Evolutionary conservation across 2,888 invertebrate species (phyloP), one percentile per base, ranked within the genome.

Genomic region (Stomorhina lunata): DNA sequence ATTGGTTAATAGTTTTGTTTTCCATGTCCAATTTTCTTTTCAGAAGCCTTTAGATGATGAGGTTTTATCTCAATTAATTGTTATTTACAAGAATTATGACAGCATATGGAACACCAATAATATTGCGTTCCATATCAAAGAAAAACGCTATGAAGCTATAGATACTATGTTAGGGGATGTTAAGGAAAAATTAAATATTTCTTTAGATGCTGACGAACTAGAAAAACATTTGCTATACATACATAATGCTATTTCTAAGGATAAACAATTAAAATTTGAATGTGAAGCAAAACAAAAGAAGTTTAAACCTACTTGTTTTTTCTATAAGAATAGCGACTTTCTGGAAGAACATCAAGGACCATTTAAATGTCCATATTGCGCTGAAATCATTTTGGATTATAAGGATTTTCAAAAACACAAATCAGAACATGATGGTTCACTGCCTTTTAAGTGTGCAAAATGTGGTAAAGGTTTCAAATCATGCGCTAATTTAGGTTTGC

Each of bases 281-380:
- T 82, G 84, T 43, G 83, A 86, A 48, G 85, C 84, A n/a, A 86
- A 81, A 10, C 85, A 85, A 55, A 84, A 86, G 75, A 71, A 86
- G 45, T 87, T 86, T 2, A 83, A 86, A 65, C 85, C 88, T 17
- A 81, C 85, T 2, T 88, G 65, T 82, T 61, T 61, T 2, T 85
- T 84, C 53, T 86, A 80, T 57, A 53, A 71, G 9, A 83, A 82
- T 32, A 88, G 89, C 17, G 84, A 86, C 0, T 84, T 89, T 43
- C 86, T 86, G 12, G 84, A 88, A 63, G 83, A 84, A 0, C 86
- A 89, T 71, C 88, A 88, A 63, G 86, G 87, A 1, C 90, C 90
- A 79, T 89, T 88, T 9, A 84, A 85, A 65, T 89, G 89, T 65
- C 9, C 77, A 2, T 72, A 85, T 12, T 89, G 88, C 59, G 83